Conservation (phyloP, 2,113 vertebrate species). For the Nothobranchius furzeri region DNA sequence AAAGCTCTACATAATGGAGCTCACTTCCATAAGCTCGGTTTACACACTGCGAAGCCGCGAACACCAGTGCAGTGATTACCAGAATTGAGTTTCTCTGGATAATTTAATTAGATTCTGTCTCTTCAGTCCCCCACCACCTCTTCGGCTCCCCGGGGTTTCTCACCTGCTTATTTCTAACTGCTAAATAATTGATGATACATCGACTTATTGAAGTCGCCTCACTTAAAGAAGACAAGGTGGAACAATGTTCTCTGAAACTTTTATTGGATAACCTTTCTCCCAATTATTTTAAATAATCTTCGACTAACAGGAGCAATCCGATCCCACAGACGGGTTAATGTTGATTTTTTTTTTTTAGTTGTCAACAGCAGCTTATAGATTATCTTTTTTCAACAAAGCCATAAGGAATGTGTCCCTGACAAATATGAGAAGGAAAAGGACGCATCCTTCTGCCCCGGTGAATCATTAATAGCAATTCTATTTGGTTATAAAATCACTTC, state of each 20-base stretch:
- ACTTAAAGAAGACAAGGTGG: slow-evolving; percentile 4
- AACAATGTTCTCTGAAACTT: not conserved
- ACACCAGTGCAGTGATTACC: slow-evolving; percentile 13
- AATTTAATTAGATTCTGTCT: slow-evolving; percentile 43
- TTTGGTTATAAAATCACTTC: not conserved
- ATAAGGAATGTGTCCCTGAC: not conserved
- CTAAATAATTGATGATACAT: slow-evolving; percentile 39
- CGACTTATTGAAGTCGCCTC: slow-evolving; percentile 10
- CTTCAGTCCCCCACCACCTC: slow-evolving; percentile 24
- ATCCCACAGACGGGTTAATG: slow-evolving; percentile 4
- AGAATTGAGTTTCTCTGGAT: slow-evolving; percentile 11
- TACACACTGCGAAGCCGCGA: slow-evolving; percentile 9
- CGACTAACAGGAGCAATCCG: slow-evolving; percentile 4
- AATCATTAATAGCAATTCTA: slow-evolving; percentile 5
- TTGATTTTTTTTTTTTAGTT: slow-evolving; percentile 10
- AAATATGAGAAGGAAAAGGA: not conserved
- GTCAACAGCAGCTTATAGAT: slow-evolving; percentile 2
- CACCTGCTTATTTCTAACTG: slow-evolving; percentile 40
- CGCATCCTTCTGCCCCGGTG: slow-evolving; percentile 3
- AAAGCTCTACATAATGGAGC: slow-evolving; percentile 7
- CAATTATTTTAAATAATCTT: slow-evolving; percentile 32
- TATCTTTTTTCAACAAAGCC: slow-evolving; percentile 5
- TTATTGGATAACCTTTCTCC: slow-evolving; percentile 9
- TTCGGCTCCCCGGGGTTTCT: slow-evolving; percentile 16
- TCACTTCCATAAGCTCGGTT: slow-evolving; percentile 37